phyloP scores from a whole-genome alignment of 2,113 vertebrate species.

The Pituophis catenifer region DNA sequence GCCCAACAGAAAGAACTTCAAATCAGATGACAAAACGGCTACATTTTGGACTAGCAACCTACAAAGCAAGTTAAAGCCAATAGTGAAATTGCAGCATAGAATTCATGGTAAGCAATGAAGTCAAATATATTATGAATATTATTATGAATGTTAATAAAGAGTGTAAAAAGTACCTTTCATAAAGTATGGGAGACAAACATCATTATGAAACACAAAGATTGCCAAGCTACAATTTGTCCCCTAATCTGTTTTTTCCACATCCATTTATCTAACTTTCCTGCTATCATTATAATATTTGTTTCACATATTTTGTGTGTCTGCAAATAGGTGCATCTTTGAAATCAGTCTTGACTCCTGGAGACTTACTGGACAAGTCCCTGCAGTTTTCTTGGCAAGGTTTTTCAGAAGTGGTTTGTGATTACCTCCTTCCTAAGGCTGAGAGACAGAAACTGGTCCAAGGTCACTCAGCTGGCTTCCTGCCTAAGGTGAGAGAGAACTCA shows the following conservation, averaged over 20 bases:
- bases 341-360: background rate
- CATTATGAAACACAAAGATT: background rate
- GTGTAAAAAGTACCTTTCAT: background rate
- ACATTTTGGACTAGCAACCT: background rate
- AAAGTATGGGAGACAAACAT: background rate
- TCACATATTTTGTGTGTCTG: background rate
- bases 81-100: background rate
- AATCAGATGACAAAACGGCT: background rate
- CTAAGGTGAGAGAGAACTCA: background rate
- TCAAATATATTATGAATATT: constrained; percentile 5
- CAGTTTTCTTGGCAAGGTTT: background rate
- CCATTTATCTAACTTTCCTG: background rate
- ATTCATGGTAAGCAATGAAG: background rate
- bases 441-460: background rate
- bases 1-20: background rate
- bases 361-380: background rate
- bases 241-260: background rate
- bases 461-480: background rate
- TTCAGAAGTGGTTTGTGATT: background rate
- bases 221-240: background rate
- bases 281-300: background rate
- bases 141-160: background rate
- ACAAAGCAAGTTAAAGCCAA: background rate
- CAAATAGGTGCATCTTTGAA: background rate
- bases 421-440: background rate